Percentiles rank a stretch among this genome's conserved stretches.
Evolutionary conservation across 2,797 vertebrate genomes (phyloP).

Genomic region (Sebastes umbrosus): DNA sequence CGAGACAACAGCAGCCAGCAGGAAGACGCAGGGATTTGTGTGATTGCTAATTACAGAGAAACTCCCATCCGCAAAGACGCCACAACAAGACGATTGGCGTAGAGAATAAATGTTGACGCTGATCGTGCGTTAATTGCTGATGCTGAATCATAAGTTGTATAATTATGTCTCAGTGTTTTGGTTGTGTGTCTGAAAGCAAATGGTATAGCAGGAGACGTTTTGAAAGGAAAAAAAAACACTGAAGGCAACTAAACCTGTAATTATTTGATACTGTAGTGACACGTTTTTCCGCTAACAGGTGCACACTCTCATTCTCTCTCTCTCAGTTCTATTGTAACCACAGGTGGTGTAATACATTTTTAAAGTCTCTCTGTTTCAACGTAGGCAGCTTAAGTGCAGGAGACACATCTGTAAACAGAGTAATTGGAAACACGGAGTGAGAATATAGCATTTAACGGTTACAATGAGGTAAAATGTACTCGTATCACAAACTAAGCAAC

Average conservation of each 20-base stretch:
- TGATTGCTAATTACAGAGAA: conserved; percentile 70
- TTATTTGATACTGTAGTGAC: conserved; percentile 49
- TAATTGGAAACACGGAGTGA: neutral
- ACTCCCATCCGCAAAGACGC: conserved; percentile 23
- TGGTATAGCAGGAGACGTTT: conserved; percentile 3
- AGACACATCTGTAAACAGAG: neutral
- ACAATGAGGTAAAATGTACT: neutral
- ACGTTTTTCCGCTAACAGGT: conserved; percentile 33
- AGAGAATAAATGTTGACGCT: conserved; percentile 50
- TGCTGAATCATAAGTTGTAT: conserved; percentile 54
- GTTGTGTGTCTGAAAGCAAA: conserved; percentile 31
- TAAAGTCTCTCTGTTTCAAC: neutral
- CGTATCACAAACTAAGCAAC: neutral
- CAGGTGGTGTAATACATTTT: conserved; percentile 21
- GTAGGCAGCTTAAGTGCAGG: neutral
- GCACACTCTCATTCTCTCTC: neutral
- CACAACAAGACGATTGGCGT: conserved; percentile 45
- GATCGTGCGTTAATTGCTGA: conserved; percentile 52
- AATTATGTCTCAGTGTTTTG: conserved; percentile 43
- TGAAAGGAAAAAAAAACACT: neutral
- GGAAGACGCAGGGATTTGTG: conserved; percentile 37
- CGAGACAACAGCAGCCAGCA: conserved; percentile 36
- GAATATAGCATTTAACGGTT: neutral
- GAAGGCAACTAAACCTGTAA: conserved; percentile 23
- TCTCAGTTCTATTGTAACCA: neutral